Conservation (phyloP, 2,113 vertebrate genomes). For the Hystrix cristata region DNA sequence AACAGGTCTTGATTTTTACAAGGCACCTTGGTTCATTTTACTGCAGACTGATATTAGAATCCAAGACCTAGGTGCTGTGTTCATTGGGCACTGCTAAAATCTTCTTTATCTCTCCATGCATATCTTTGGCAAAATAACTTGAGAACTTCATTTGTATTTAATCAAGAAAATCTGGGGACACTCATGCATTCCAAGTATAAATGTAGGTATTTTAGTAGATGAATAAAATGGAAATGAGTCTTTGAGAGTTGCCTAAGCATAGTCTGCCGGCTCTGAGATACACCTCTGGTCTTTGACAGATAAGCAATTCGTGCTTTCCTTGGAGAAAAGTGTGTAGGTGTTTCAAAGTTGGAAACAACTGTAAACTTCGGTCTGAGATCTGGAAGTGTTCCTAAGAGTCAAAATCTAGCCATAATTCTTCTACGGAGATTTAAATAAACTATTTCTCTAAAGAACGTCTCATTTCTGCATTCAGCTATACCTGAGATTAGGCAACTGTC, state of each 20-base stretch:
- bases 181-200: neutral
- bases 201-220: neutral
- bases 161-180: conserved; percentile 38
- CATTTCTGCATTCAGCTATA: neutral
- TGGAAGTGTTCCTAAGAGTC: neutral
- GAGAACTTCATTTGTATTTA: neutral
- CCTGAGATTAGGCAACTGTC: conserved; percentile 25
- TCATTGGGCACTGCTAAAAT: neutral
- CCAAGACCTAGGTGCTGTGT: neutral
- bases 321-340: neutral
- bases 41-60: neutral
- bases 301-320: neutral
- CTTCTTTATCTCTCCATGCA: neutral
- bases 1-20: neutral
- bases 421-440: conserved; percentile 29
- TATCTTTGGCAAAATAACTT: neutral
- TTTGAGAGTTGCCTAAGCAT: neutral
- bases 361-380: neutral
- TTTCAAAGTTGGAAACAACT: neutral
- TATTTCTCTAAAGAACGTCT: neutral
- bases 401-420: neutral
- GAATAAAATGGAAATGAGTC: conserved; percentile 31
- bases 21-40: neutral
- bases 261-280: neutral
- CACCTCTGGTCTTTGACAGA: neutral